phyloP scores from a whole-genome alignment of 2,797 vertebrate genomes.

The Florisuga fusca region DNA sequence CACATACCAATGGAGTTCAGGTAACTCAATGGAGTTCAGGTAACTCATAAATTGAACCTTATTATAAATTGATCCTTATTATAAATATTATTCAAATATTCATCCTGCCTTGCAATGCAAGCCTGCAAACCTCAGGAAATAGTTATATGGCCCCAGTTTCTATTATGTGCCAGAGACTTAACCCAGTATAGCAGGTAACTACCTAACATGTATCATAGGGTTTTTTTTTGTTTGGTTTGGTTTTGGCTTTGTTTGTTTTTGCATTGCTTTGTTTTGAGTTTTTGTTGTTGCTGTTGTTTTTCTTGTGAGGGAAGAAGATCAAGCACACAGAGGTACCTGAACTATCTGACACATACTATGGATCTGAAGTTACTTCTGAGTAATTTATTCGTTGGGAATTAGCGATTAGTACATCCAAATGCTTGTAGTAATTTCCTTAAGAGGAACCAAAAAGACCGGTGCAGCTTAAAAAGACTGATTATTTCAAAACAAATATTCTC shows the following conservation, averaged over 20 bases:
- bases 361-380: background rate
- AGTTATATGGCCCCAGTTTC: accelerated
- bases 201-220: background rate
- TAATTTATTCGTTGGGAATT: background rate
- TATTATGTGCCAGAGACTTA: background rate
- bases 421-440: background rate
- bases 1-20: accelerated
- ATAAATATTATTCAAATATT: background rate
- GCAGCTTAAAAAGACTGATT: no score
- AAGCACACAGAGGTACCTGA: background rate
- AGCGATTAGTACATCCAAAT: background rate
- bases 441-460: background rate
- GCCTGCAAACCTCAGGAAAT: background rate
- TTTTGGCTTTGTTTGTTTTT: no score
- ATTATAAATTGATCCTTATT: background rate
- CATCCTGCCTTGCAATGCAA: background rate
- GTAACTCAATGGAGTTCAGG: accelerated
- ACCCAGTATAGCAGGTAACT: background rate
- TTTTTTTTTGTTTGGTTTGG: background rate
- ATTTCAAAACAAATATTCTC: background rate
- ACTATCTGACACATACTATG: background rate
- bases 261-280: no score
- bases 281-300: background rate
- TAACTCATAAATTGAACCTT: background rate
- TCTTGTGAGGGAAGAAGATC: background rate